Conservation (phyloP, 2,888 invertebrate genomes). For the Noctua fimbriata region DNA sequence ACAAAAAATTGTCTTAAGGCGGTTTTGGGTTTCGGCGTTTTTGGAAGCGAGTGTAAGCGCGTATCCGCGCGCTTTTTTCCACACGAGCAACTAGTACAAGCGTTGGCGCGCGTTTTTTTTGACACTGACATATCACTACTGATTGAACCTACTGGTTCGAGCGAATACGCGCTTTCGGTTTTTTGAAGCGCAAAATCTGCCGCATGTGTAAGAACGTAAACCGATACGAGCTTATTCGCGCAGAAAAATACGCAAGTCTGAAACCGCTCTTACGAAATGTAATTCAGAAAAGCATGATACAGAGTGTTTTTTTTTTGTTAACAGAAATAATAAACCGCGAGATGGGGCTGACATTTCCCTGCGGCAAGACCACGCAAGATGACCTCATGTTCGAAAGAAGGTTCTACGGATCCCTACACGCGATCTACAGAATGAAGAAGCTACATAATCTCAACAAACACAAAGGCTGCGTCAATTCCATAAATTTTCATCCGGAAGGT, state of each 20-base stretch:
- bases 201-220: no score
- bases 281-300: not conserved
- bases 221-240: not conserved
- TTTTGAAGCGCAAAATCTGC: not conserved
- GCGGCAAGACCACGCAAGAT: slow-evolving; percentile 83
- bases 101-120: no score
- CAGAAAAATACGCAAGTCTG: not conserved
- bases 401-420: slow-evolving; percentile 95
- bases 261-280: not conserved
- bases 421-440: slow-evolving; percentile 95
- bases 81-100: no score
- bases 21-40: no score
- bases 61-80: no score
- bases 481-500: slow-evolving; percentile 96
- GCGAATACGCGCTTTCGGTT: not conserved
- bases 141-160: not conserved
- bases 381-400: slow-evolving; percentile 91
- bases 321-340: slow-evolving; percentile 92
- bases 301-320: not conserved
- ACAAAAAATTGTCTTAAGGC: no score
- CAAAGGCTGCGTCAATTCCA: slow-evolving; percentile 97
- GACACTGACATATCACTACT: not conserved
- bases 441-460: slow-evolving; percentile 94
- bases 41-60: no score
- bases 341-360: slow-evolving; percentile 89